Evolutionary conservation across 2,113 vertebrate genomes (phyloP), one percentile per base, ranked within the genome.

Genomic region (Progne subis): DNA sequence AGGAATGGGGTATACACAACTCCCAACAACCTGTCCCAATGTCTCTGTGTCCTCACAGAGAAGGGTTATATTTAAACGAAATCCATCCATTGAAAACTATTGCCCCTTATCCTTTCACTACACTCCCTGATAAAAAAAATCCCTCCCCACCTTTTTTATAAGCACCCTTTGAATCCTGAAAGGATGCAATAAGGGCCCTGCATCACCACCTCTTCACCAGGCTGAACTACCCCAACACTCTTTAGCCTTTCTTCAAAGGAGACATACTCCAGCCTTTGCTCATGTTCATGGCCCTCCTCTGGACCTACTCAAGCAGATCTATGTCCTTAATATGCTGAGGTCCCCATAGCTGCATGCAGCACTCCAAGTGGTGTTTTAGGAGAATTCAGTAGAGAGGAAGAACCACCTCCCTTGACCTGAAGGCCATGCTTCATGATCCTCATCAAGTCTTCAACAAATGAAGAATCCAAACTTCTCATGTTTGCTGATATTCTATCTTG

Each of bases 1-100:
- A 77, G 18, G 21, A 14, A 24, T 15, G 13, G 4, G 11, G 1
- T 15, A 39, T 7, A 20, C 4, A 28, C 4, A 29, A 0, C 9
- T 55, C 34, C 28, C 18, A 60, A 14, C 6, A 80, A n/a, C 8
- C 6, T 49, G 1, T 53, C n/a, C 8, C 19, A 26, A 12, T 49
- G 18, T 7, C 25, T 67, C 47, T 50, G 6, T 12, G 56, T 15
- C 6, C 9, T 67, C n/a, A 47, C 12, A 59, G 10, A 23, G 19
- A 79, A 79, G 5, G 12, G 6, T 46, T 32, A 11, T 24, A 11
- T 28, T 46, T 56, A 61, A 55, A 23, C 8, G 19, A 59, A 80
- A 59, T 44, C 23, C 26, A 15, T 24, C 11, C 37, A 5, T 20
- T 75, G n/a, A 39, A 84, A 76, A 32, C 8, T 8, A 5, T 55